A percentile compares a stretch with the other conserved stretches of the same genome.
These are phyloP conservation scores for Pollenia labialis DNA, from an alignment of 2,888 invertebrate genomes.

Conservation along the genomic window DNA sequence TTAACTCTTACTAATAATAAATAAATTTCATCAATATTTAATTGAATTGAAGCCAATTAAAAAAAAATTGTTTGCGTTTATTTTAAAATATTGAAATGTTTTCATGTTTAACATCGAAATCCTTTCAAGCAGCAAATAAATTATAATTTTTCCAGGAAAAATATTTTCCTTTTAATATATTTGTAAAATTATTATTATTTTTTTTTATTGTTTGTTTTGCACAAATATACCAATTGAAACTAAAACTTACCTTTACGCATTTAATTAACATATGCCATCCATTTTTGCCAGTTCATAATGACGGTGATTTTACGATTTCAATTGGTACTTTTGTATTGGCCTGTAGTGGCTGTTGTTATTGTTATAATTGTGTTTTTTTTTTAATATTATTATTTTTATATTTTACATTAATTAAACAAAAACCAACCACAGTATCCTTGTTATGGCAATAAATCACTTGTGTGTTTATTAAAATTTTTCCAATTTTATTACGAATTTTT, in stretches of 20 bases:
- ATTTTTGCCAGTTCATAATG: constrained; percentile 47
- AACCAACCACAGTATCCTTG: constrained; percentile 65
- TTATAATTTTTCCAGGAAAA: constrained; percentile 6
- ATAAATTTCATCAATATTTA: too few relatives aligned
- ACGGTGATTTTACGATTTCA: constrained; percentile 35
- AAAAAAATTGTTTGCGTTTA: too few relatives aligned
- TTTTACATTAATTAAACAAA: constrained; percentile 66
- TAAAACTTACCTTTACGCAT: constrained; percentile 64
- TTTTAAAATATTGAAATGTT: too few relatives aligned
- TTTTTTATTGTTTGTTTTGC: too few relatives aligned
- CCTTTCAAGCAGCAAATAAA: constrained; percentile 14
- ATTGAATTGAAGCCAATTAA: too few relatives aligned
- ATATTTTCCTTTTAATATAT: not conserved
- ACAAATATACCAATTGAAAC: too few relatives aligned
- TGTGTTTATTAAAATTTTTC: constrained; percentile 53
- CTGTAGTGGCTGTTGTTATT: constrained; percentile 14
- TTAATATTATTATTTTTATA: constrained; percentile 25
- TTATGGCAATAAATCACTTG: constrained; percentile 68
- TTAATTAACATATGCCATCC: constrained; percentile 70
- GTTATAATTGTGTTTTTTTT: constrained; percentile 14
- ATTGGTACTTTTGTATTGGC: not conserved
- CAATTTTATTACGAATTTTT: constrained; percentile 47
- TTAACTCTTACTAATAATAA: too few relatives aligned
- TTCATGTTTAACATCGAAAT: not conserved
- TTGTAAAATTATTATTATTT: not conserved